Percentiles rank a stretch among this genome's conserved stretches.
Evolutionary conservation across 2,888 invertebrate species (phyloP).

Genomic region (Reticulitermes lucifugus): DNA sequence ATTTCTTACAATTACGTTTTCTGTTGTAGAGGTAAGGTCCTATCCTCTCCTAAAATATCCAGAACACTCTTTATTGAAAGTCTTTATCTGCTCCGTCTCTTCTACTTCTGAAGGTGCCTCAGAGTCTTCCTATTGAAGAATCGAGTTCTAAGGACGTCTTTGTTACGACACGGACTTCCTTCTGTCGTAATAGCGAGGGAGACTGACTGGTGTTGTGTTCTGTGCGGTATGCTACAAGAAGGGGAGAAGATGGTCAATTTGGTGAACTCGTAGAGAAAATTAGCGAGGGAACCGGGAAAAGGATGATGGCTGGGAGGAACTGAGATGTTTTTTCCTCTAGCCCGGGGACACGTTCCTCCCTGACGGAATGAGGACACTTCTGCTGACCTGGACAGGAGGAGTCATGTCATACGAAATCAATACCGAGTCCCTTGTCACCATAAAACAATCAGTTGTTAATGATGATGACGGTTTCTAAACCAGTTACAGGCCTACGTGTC

Average conservation of each 20-base stretch:
- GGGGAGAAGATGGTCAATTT: conserved; percentile 28
- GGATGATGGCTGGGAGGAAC: conserved; percentile 25
- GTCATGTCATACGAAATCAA: no score
- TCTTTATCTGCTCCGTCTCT: no score
- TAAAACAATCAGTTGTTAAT: no score
- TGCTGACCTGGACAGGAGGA: background rate
- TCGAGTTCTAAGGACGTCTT: background rate
- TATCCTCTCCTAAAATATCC: no score
- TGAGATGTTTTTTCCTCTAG: conserved; percentile 16
- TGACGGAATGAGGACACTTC: background rate
- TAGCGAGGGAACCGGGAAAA: conserved; percentile 37
- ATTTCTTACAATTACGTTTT: no score
- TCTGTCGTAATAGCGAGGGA: background rate
- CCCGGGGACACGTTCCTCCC: background rate
- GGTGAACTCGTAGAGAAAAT: conserved; percentile 40
- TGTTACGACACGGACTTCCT: no score
- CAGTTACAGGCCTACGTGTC: no score
- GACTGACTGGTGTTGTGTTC: background rate
- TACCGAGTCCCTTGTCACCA: no score
- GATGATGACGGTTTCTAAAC: no score
- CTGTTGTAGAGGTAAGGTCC: no score
- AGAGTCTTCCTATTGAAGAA: background rate
- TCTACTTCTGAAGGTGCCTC: background rate
- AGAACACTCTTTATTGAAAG: no score
- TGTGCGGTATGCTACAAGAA: background rate